Percentiles rank a stretch among this genome's conserved stretches.
Evolutionary conservation across 2,113 vertebrate species (phyloP).

Genomic region (Scolopax mira): DNA sequence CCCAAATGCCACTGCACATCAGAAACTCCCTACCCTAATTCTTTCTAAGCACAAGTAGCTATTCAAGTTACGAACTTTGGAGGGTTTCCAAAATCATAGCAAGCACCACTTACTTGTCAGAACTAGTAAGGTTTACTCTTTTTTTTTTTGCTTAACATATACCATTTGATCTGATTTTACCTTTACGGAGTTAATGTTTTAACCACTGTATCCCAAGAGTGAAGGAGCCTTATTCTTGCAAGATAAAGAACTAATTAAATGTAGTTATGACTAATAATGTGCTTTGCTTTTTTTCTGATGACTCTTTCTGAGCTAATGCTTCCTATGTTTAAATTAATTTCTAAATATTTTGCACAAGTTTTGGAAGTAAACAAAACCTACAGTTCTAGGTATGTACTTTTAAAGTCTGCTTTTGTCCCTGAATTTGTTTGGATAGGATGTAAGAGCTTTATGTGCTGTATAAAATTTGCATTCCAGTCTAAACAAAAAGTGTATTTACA

Average conservation of each 20-base stretch:
- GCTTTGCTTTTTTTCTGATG: background rate
- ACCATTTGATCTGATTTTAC: background rate
- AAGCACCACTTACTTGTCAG: conserved; percentile 1
- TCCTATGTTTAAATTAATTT: conserved; percentile 46
- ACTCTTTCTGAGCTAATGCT: conserved; percentile 4
- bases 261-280: background rate
- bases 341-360: conserved; percentile 35
- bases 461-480: conserved; percentile 33
- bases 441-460: background rate
- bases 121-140: background rate
- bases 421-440: conserved; percentile 26
- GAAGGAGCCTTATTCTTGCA: background rate
- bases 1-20: background rate
- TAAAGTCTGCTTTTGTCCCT: conserved; percentile 5
- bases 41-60: background rate
- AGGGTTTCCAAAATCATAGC: background rate
- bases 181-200: background rate
- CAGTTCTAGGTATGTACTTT: conserved; percentile 3
- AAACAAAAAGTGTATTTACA: conserved; percentile 56
- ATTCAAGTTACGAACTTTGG: background rate
- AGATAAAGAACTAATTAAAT: background rate
- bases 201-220: background rate
- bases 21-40: background rate
- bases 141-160: background rate
- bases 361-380: conserved; percentile 18